A percentile compares a stretch with the other conserved stretches of the same genome.
Conservation (phyloP, 2,797 vertebrate species). For the Phalloptychus januarius region DNA sequence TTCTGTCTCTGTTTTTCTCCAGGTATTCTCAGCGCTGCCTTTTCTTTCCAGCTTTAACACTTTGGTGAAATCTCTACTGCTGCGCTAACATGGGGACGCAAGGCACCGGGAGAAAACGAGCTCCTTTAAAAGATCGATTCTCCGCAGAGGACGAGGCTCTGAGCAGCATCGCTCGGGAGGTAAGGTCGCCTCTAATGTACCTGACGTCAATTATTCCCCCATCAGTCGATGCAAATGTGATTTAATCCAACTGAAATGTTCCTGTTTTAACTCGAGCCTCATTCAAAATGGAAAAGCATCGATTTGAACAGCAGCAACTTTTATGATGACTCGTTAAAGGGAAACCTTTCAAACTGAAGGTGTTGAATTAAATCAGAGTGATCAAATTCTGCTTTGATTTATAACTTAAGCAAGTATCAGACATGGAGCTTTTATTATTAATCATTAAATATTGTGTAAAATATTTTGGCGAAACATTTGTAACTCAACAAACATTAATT, state of each 20-base stretch:
- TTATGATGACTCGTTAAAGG: background rate
- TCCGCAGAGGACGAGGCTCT: conserved; percentile 98
- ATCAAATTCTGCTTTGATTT: background rate
- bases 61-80: conserved; percentile 42
- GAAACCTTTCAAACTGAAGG: background rate
- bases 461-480: background rate
- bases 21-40: conserved; percentile 37
- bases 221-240: conserved; percentile 24
- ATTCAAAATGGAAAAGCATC: conserved; percentile 2
- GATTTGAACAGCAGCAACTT: background rate
- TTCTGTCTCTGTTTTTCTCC: conserved; percentile 6
- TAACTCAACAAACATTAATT: background rate
- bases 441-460: background rate
- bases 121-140: conserved; percentile 95
- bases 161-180: conserved; percentile 96
- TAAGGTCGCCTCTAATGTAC: conserved; percentile 63
- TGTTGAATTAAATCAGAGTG: background rate
- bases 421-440: background rate
- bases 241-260: conserved; percentile 18
- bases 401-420: background rate
- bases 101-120: conserved; percentile 95
- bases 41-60: conserved; percentile 14
- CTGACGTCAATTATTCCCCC: background rate
- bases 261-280: conserved; percentile 8
- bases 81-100: conserved; percentile 91